These are phyloP conservation scores for Emydoidea blandingii DNA, from an alignment of 2,797 vertebrate genomes.

Conservation along the genomic window DNA sequence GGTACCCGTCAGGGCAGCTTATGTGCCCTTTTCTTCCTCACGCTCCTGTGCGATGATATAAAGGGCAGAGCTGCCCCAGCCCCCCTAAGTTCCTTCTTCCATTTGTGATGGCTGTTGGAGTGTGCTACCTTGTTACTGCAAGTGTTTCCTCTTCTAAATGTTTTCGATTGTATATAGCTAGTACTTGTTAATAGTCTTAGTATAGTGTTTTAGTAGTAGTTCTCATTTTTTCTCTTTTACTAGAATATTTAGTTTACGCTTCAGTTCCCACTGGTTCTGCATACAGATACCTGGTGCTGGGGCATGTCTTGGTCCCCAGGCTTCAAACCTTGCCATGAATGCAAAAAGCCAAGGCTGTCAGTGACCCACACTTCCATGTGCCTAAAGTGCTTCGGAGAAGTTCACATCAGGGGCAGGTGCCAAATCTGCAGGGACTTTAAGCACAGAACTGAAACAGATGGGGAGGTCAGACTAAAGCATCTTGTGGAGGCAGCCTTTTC, in stretches of 20 bases:
- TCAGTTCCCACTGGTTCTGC: not conserved
- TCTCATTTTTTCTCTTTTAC: not conserved
- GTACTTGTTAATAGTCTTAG: not conserved
- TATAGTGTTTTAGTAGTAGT: not conserved
- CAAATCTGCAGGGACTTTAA: too few species aligned
- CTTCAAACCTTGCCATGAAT: too few species aligned
- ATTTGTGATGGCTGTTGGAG: not conserved
- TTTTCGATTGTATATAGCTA: not conserved
- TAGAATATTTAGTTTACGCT: not conserved
- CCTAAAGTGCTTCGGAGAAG: too few species aligned
- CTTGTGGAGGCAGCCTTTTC: too few species aligned
- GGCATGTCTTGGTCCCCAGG: too few species aligned
- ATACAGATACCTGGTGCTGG: not conserved
- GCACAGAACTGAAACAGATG: too few species aligned
- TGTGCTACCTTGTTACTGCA: not conserved
- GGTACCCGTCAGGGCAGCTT: too few species aligned
- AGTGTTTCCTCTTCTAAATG: not conserved
- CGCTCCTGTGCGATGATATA: not conserved
- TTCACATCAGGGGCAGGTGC: too few species aligned
- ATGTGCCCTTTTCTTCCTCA: not conserved
- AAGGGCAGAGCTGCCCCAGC: not conserved
- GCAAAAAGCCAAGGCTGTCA: too few species aligned
- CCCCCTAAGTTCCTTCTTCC: not conserved
- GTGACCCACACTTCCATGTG: too few species aligned
- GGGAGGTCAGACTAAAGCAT: too few species aligned